These are phyloP conservation scores for Melitaea athalia DNA, from an alignment of 2,888 invertebrate genomes.

Conservation along the genomic window DNA sequence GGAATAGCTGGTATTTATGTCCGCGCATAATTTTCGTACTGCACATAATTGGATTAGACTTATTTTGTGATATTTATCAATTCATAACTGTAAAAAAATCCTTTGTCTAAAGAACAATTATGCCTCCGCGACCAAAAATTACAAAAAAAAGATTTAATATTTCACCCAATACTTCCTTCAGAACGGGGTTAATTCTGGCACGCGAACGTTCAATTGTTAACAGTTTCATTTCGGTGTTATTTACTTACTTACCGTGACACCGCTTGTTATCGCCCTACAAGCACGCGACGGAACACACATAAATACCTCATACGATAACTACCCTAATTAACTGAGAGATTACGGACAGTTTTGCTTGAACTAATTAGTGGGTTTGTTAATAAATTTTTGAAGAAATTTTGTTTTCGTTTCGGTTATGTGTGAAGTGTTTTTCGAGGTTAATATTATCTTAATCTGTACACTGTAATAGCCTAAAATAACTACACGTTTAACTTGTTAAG, in stretches of 20 bases:
- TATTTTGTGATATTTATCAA: too few relatives aligned
- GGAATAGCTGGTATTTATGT: too few relatives aligned
- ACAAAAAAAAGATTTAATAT: neutral
- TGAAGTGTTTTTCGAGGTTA: slow-evolving; percentile 4
- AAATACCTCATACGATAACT: slow-evolving; percentile 1
- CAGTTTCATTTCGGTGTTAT: slow-evolving; percentile 22
- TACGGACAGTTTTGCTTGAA: slow-evolving; percentile 10
- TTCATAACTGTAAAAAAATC: too few relatives aligned
- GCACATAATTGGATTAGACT: too few relatives aligned
- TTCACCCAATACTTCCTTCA: neutral
- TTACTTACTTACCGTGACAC: slow-evolving; percentile 32
- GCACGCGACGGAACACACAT: slow-evolving; percentile 19
- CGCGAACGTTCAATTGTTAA: slow-evolving; percentile 20
- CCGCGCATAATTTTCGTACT: too few relatives aligned
- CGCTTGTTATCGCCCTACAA: slow-evolving; percentile 26
- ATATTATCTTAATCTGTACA: neutral
- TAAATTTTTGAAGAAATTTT: slow-evolving; percentile 6
- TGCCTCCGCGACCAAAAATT: too few relatives aligned
- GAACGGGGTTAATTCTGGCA: slow-evolving; percentile 4
- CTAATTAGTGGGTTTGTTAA: neutral
- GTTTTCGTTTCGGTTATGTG: neutral
- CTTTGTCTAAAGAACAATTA: too few relatives aligned
- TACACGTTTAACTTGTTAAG: too few relatives aligned
- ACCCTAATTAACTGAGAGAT: slow-evolving; percentile 6
- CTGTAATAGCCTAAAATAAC: too few relatives aligned